These are phyloP conservation scores for Jacana jacana DNA, from an alignment of 2,113 vertebrate genomes.

Conservation along the genomic window DNA sequence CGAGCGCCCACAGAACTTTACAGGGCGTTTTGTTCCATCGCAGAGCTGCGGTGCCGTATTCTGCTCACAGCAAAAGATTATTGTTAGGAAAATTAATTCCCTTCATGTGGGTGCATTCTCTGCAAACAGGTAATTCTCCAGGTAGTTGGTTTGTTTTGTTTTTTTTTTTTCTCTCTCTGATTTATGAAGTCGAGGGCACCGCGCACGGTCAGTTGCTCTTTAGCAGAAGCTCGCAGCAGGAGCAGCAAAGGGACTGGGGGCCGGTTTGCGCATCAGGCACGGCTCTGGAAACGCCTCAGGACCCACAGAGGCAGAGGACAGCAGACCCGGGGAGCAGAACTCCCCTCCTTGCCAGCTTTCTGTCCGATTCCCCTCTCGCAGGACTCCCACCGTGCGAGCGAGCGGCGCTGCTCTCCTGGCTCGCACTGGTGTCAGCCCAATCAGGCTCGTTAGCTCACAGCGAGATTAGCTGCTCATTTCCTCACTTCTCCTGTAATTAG, in stretches of 20 bases:
- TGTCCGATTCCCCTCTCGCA: not conserved
- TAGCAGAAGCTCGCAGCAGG: not conserved
- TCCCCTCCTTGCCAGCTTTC: not conserved
- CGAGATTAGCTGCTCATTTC: not conserved
- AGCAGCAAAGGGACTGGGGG: not conserved
- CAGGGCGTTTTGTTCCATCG: not conserved
- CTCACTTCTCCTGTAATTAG: not conserved
- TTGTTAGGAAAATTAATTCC: not conserved
- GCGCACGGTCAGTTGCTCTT: accelerated
- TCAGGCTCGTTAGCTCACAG: not conserved
- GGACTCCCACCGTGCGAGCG: not conserved
- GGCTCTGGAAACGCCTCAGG: accelerated
- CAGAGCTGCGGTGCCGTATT: not conserved
- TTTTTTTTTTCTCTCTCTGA: no score
- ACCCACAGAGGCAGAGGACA: accelerated
- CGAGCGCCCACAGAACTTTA: not conserved
- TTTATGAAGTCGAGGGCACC: not conserved
- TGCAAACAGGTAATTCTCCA: not conserved
- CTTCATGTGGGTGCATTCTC: accelerated
- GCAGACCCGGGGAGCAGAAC: accelerated
- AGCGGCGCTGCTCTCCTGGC: not conserved
- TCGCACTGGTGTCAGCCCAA: not conserved
- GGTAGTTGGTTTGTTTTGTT: no score
- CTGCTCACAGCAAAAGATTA: not conserved
- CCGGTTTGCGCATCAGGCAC: not conserved